phyloP scores from a whole-genome alignment of 2,888 invertebrate genomes.

The Cacoxenus indagator region DNA sequence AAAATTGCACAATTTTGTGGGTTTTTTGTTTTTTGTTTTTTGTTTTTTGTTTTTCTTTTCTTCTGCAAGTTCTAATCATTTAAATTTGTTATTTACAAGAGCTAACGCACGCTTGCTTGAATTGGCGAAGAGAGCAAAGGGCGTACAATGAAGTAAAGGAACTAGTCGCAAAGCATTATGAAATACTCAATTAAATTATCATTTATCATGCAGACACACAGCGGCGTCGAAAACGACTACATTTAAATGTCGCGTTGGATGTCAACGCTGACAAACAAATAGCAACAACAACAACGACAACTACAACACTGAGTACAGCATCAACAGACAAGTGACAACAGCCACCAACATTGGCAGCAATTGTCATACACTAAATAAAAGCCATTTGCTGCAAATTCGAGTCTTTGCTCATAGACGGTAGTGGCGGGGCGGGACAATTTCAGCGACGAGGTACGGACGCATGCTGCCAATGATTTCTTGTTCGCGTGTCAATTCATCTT shows the following conservation, averaged over 20 bases:
- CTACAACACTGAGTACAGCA: constrained; percentile 35
- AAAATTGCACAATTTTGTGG: constrained; percentile 37
- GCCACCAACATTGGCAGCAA: constrained; percentile 34
- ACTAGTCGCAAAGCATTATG: constrained; percentile 36
- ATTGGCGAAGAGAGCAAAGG: neutral
- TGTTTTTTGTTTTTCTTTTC: too few relatives aligned
- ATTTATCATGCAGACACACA: constrained; percentile 56
- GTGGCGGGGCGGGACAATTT: constrained; percentile 7
- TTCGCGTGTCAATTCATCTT: constrained; percentile 44
- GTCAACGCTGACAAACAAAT: constrained; percentile 25
- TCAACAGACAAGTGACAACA: constrained; percentile 25
- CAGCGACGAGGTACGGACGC: constrained; percentile 2
- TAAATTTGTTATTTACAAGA: constrained; percentile 9
- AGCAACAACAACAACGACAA: constrained; percentile 24
- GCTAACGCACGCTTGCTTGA: neutral
- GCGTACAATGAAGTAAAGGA: neutral
- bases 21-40: too few relatives aligned
- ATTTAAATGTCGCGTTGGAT: constrained; percentile 22
- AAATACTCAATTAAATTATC: constrained; percentile 61
- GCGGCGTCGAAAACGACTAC: constrained; percentile 28
- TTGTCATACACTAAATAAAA: neutral
- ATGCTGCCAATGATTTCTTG: constrained; percentile 23
- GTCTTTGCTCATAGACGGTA: constrained; percentile 26
- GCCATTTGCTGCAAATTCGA: neutral
- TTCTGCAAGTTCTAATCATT: neutral